Evolutionary conservation across 2,888 invertebrate species (phyloP), one percentile per base, ranked within the genome.

Genomic region (Thereva nobilitata): DNA sequence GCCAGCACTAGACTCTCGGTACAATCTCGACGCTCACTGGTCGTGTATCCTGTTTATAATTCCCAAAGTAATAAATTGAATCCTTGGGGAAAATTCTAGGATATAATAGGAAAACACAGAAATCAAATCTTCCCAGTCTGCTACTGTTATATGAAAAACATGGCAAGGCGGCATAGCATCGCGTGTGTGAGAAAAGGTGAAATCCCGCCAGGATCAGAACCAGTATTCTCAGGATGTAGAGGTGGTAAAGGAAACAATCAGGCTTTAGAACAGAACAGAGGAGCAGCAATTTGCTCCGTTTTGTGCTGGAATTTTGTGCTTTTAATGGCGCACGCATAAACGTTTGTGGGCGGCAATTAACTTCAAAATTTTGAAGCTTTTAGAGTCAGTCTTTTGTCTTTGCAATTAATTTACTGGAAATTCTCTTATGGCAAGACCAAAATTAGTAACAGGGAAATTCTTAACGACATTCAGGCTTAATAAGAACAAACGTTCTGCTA

Each of bases 61-160:
- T 59, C 59, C 59, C 59, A 59, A 37, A 59, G 59, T 49, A 59
- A 59, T 59, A 59, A 59, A 59, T 59, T 59, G 49, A 59, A 59
- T 59, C 59, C 59, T 49, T 8, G 47, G 40, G 49, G 59, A 59
- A 59, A 59, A 59, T 59, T 59, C 47, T 47, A 23, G 59, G 38
- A 12, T 45, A 59, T 37, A 59, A 59, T 59, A 59, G 47, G 47
- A 59, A 59, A 59, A 59, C 12, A 47, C 47, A 59, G 12, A 49
- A 59, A 59, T 59, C 59, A 59, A 10, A 59, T 59, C 59, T 47
- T 59, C 47, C 3, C 47, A 10, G n/a, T 23, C 23, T 23, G 23
- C 10, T 47, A 47, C 10, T 10, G 47, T 47, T 47, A 1, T 47
- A 12, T 47, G 49, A 23, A 23, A 23, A 23, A 37, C 10, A 23